Base-by-base conservation (phyloP, 2,888 invertebrate genomes). In the Neoaliturus tenellus region DNA sequence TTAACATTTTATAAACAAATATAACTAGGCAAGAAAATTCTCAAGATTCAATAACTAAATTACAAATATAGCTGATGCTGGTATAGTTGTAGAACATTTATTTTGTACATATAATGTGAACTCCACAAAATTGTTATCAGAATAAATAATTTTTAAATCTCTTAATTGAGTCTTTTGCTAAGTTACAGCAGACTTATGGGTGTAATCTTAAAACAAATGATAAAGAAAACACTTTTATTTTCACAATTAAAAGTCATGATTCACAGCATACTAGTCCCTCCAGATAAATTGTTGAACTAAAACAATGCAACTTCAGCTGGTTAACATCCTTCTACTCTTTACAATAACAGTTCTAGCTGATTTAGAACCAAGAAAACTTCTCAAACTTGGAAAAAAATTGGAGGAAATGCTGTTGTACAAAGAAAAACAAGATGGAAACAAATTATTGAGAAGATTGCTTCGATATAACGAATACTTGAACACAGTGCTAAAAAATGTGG, bases 391-490 rank as follows among this genome's bases (percentile, higher is more conserved):
- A 8, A 69, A 48, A 69, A 8, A 69, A 25, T 51, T 81, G 4
- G 69, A 81, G n/a, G 81, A 81, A n/a, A 67, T 69, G 69, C 5
- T 81, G 14, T 12, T 75, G 31, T 69, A 69, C 48, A 41, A 44
- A 44, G 51, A 69, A n/a, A 69, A 33, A 67, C 69, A 44, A 12
- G 81, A 81, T 12, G 81, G 81, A 0, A 41, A 81, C 17, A 81
- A 23, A 51, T 81, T 81, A 4, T 69, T 81, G 31, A 81, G 20
- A 23, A 69, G 25, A 10, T 23, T 69, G 33, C 31, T 44, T 10
- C 69, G 17, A n/a, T 81, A 81, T 51, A 67, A 69, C 12, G 71
- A 81, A 14, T 69, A 81, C 33, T 69, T 81, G 62, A 33, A 69
- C 23, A 35, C 41, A 23, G 81, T 69, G 23, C 28, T 81, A n/a